Evolutionary conservation across 2,888 invertebrate genomes (phyloP), one percentile per base, ranked within the genome.

Genomic region (Ganaspis brasiliensis): DNA sequence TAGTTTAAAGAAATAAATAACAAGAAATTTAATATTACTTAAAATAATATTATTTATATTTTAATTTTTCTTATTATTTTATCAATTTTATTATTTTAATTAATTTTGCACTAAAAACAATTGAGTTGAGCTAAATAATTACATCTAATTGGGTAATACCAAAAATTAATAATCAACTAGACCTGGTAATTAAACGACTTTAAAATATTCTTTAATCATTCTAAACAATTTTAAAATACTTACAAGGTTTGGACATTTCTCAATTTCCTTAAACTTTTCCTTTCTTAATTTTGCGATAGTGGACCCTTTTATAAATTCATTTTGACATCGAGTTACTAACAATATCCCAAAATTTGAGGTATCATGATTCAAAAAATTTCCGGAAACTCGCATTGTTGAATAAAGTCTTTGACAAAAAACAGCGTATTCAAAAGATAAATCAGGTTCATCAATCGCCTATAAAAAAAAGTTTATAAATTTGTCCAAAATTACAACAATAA

Each of bases 371-470:
- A 82, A 84, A n/a, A n/a, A n/a, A n/a, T n/a, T 89, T 76, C 88
- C 86, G 6, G 90, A 89, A 85, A 96, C 96, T 93, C 94, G 94
- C 86, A 96, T 93, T 84, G n/a, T n/a, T n/a, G 91, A 89, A 24
- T 93, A 93, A 59, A 97, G 92, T 88, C 95, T 94, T 87, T 95
- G 94, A 88, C 97, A 97, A 94, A 99, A 95, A 59, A 95, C 93
- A 1, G 98, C 98, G 92, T 98, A 99, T 0, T 97, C 97, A 73
- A 96, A 95, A 14, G 98, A 97, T 91, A 98, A 99, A 86, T 95
- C 97, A 0, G 98, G 98, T 91, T 99, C 98, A 91, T 98, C 97
- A 74, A 98, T 96, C 24, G 98, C 96, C 93, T 94, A 86, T n/a
- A 91, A 89, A 79, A 24, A 45, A 35, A 71, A 31, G 2, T 19